A percentile compares a stretch with the other conserved stretches of the same genome.
These are phyloP conservation scores for Mastomys coucha DNA, from an alignment of 2,113 vertebrate species.

Conservation along the genomic window DNA sequence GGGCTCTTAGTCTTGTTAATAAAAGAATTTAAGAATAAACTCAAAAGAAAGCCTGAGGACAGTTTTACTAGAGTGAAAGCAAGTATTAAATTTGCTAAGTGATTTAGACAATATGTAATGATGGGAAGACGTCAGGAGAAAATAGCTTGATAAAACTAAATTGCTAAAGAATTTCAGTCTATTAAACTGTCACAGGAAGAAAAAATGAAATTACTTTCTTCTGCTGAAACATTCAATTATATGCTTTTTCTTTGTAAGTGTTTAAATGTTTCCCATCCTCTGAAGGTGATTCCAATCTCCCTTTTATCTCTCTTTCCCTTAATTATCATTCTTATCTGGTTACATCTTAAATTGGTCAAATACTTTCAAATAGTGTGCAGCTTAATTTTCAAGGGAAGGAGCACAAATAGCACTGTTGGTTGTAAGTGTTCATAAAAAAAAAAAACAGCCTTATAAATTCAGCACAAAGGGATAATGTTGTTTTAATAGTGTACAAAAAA, in stretches of 20 bases:
- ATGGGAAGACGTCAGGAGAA: constrained; percentile 8
- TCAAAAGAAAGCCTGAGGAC: neutral
- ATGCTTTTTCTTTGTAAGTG: neutral
- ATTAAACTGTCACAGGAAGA: constrained; percentile 50
- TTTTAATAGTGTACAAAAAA: neutral
- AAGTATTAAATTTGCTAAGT: constrained; percentile 42
- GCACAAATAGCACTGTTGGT: neutral
- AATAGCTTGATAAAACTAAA: constrained; percentile 39
- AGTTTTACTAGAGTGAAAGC: constrained; percentile 24
- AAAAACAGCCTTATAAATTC: constrained; percentile 18
- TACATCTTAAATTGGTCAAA: constrained; percentile 21
- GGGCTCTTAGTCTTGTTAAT: neutral
- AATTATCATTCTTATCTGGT: neutral
- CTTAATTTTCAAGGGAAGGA: constrained; percentile 24
- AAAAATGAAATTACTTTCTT: constrained; percentile 46
- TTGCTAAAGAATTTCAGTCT: constrained; percentile 19
- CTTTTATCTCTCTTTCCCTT: neutral
- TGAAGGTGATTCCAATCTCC: neutral
- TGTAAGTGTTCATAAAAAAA: neutral
- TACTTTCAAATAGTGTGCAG: neutral
- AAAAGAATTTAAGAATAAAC: neutral
- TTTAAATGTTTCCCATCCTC: neutral
- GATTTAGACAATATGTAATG: constrained; percentile 17
- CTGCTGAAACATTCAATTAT: neutral
- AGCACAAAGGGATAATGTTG: neutral